Evolutionary conservation across 2,797 vertebrate species (phyloP), one percentile per base, ranked within the genome.

Genomic region (Alosa sapidissima): DNA sequence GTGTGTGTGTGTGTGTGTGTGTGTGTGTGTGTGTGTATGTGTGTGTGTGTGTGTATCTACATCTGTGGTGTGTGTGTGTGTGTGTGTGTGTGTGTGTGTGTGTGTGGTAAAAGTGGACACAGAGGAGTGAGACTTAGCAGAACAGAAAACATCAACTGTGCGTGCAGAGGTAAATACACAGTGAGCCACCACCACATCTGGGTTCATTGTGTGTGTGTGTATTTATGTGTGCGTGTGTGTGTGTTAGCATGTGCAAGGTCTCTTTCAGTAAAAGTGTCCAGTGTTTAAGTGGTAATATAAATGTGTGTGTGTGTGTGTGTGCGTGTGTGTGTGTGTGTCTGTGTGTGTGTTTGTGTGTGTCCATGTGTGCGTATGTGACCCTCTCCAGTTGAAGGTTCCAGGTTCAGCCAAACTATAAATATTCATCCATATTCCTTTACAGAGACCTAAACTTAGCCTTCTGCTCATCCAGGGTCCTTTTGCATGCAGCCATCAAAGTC

Each of bases 101-200:
- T 82, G 83, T 81, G 82, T 84, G 82, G 84, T 90, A 90, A 91
- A 91, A 86, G 83, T 85, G 86, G 88, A 86, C 87, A 62, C 13
- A 82, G 82, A 45, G 48, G 36, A 81, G 72, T 83, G 86, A 81
- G 87, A 88, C 86, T 86, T 62, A 88, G 84, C 87, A 89, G 88
- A 81, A 87, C 85, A 87, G 85, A 85, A 68, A 89, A 87, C 87
- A 88, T 91, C 90, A 91, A 88, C 87, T 85, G 60, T 55, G 87
- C 91, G 91, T 88, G 87, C 88, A 86, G 82, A 87, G 89, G 90
- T 92, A 92, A 92, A 93, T 87, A 92, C 89, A 90, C 86, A 87
- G 41, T 82, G 72, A 87, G 47, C 51, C 85, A 89, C 87, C 87
- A 68, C 85, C 91, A 94, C 94, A 93, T 94, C 92, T 94, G 93